These are phyloP conservation scores for Nemapogon koenigi DNA, from an alignment of 2,888 invertebrate species.

Conservation along the genomic window DNA sequence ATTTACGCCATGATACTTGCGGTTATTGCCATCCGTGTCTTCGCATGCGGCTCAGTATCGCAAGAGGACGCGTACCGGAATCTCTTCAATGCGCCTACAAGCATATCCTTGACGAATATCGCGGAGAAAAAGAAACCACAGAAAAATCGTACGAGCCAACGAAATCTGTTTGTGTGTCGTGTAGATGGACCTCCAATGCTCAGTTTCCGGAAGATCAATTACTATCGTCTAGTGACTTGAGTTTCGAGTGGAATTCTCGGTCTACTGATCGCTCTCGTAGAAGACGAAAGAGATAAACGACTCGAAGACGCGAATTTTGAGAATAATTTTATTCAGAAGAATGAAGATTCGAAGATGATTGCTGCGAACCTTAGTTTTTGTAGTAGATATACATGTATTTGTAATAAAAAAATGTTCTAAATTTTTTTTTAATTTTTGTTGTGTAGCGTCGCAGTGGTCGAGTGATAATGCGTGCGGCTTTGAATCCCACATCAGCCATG, in stretches of 20 bases:
- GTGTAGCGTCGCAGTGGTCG: too few species aligned
- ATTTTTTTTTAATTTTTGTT: too few species aligned
- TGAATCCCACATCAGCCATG: too few species aligned
- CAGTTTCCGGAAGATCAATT: slow-evolving; percentile 56
- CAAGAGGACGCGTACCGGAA: slow-evolving; percentile 48
- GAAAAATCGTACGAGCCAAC: slow-evolving; percentile 34
- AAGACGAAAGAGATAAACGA: too few species aligned
- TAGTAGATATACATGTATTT: too few species aligned
- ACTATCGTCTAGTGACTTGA: slow-evolving; percentile 48
- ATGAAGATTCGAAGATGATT: too few species aligned
- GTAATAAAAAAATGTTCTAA: too few species aligned
- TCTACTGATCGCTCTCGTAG: slow-evolving; percentile 40
- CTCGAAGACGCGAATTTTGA: too few species aligned
- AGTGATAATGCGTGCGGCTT: too few species aligned
- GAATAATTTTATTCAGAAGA: too few species aligned
- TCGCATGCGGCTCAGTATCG: slow-evolving; percentile 41
- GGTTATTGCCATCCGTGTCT: slow-evolving; percentile 57
- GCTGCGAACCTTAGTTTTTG: too few species aligned
- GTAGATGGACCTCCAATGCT: slow-evolving; percentile 55
- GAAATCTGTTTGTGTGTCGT: slow-evolving; percentile 43
- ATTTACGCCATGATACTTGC: slow-evolving; percentile 41
- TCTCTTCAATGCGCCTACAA: slow-evolving; percentile 55
- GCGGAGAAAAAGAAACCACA: slow-evolving; percentile 23
- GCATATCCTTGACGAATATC: slow-evolving; percentile 54
- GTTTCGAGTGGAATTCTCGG: slow-evolving; percentile 51